These are phyloP conservation scores for Nicator chloris DNA, from an alignment of 2,113 vertebrate species.

Conservation along the genomic window DNA sequence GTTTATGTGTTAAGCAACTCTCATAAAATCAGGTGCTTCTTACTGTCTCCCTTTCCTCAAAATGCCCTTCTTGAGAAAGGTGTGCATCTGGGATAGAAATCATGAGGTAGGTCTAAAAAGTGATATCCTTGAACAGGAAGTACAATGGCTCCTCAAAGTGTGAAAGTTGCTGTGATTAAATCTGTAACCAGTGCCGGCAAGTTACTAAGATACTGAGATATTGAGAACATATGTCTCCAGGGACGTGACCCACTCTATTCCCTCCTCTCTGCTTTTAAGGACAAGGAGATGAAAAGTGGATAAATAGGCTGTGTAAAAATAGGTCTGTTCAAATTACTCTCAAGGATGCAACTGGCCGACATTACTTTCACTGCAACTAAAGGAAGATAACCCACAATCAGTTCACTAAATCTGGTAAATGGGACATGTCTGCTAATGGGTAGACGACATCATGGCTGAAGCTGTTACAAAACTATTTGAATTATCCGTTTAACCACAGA, in stretches of 20 bases:
- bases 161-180: neutral
- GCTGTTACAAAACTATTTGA: neutral
- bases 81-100: neutral
- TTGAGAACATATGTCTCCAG: neutral
- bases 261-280: neutral
- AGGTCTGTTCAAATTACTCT: neutral
- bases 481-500: neutral
- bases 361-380: neutral
- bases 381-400: neutral
- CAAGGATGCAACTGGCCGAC: neutral
- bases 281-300: neutral
- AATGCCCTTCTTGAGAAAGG: neutral
- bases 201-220: neutral
- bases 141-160: neutral
- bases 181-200: neutral
- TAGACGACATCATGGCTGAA: neutral
- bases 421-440: neutral
- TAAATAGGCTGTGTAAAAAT: neutral
- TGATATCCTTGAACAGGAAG: neutral
- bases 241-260: neutral
- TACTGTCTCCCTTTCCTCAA: neutral
- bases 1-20: rapidly evolving
- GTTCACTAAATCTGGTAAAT: neutral
- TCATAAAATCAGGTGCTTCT: neutral
- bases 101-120: neutral